Base-by-base conservation (phyloP, 2,113 vertebrate species). In the Syrrhaptes paradoxus region DNA sequence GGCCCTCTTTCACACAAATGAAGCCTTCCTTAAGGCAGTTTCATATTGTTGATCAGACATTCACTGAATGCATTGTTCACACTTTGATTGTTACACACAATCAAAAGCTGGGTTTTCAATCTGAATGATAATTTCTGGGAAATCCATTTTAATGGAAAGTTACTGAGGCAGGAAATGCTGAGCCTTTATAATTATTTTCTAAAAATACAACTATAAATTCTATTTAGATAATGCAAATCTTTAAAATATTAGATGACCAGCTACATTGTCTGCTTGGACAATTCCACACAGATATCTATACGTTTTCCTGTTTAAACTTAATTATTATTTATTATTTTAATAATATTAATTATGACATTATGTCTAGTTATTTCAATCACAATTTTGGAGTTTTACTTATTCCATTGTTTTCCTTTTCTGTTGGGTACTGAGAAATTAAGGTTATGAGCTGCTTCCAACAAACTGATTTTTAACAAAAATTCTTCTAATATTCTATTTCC, bases 101-200 rank as follows among this genome's bases (percentile, higher is more conserved):
- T 94, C 86, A 74, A 90, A 96, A 90, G 77, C 92, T 79, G 84
- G 66, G 45, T 75, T 96, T 97, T 95, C 96, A 96, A 96, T 97
- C 96, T 97, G 97, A 97, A 97, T 96, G 94, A 95, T 95, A 97
- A 97, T 97, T 97, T 97, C 95, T 94, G 88, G 94, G 91, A 97
- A 97, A 96, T 92, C 59, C 96, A 94, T 96, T 95, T 97, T 96
- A 97, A 96, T 90, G 91, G 86, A 95, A 96, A 97, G 88, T 92
- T 95, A 96, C 91, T 89, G 92, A 93, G 67, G 95, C 97, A 95
- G 91, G 49, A 93, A 52, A 95, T 48, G n/a, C 73, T 77, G 57
- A 91, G 76, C 76, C 59, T 90, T 95, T 96, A 95, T 93, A 85
- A 66, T 82, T 74, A 36, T 55, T 91, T 91, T 82, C 72, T 57